Evolutionary conservation across 2,113 vertebrate species (phyloP).

Genomic region (Brachirus orientalis): DNA sequence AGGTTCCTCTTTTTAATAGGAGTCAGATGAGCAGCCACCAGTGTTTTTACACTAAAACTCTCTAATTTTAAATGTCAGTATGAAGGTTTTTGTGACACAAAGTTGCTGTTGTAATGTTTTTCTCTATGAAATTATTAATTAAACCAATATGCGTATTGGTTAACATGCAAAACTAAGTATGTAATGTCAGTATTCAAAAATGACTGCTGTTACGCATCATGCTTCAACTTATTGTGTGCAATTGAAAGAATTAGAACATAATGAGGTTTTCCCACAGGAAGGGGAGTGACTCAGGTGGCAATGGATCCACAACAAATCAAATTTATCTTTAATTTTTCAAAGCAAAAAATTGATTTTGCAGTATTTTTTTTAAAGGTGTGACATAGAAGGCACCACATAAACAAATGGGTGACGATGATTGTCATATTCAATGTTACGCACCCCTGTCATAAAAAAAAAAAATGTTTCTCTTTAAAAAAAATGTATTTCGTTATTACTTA

Average conservation of each 20-base stretch:
- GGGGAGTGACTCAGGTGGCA: conserved; percentile 28
- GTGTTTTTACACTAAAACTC: background rate
- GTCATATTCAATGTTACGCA: background rate
- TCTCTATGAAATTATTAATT: no score
- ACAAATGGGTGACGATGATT: background rate
- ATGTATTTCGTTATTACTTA: no score
- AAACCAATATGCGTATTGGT: no score
- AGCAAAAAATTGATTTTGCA: conserved; percentile 8
- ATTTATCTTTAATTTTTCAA: conserved; percentile 24
- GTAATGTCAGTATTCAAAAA: background rate
- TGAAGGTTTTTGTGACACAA: background rate
- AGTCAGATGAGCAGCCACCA: conserved; percentile 1
- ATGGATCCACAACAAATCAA: conserved; percentile 37
- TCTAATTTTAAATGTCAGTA: conserved; percentile 14
- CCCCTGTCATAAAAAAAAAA: background rate
- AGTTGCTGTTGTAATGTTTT: no score
- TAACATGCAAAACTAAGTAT: no score
- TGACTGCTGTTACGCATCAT: background rate
- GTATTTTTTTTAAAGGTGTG: conserved; percentile 2
- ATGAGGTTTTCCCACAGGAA: conserved; percentile 26
- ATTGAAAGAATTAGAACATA: conserved; percentile 28
- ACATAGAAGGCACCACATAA: background rate
- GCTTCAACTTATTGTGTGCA: background rate
- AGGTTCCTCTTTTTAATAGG: conserved; percentile 10
- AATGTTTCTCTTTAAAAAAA: no score